phyloP scores from a whole-genome alignment of 2,888 invertebrate species.

The Carcina quercana region DNA sequence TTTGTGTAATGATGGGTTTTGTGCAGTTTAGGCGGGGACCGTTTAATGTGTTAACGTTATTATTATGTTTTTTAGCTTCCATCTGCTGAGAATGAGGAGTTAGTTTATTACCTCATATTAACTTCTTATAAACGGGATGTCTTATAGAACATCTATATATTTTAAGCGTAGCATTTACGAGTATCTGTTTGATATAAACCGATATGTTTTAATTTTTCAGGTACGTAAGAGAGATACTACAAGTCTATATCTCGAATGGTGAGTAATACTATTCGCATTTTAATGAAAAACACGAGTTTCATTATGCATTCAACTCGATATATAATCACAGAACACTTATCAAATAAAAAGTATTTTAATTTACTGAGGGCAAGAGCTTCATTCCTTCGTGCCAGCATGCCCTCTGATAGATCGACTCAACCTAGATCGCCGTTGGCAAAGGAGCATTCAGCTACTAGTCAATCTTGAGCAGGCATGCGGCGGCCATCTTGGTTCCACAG shows the following conservation, averaged over 20 bases:
- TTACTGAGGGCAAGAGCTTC: slow-evolving; percentile 48
- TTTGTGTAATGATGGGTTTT: slow-evolving; percentile 58
- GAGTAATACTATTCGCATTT: slow-evolving; percentile 29
- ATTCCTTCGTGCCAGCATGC: slow-evolving; percentile 51
- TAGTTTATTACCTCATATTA: slow-evolving; percentile 15
- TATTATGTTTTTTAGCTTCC: slow-evolving; percentile 38
- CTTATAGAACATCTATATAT: no score
- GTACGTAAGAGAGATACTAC: slow-evolving; percentile 4
- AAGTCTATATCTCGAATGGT: slow-evolving; percentile 16
- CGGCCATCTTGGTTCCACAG: slow-evolving; percentile 53
- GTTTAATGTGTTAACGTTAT: slow-evolving; percentile 58
- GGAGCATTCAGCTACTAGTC: slow-evolving; percentile 65
- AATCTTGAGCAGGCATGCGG: slow-evolving; percentile 66
- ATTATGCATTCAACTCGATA: slow-evolving; percentile 35
- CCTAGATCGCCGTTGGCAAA: slow-evolving; percentile 63
- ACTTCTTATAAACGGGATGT: no score
- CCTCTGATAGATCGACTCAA: slow-evolving; percentile 49
- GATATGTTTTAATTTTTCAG: slow-evolving; percentile 14
- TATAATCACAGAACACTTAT: slow-evolving; percentile 51
- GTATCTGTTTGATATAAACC: no score
- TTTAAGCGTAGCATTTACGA: no score
- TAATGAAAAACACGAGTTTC: slow-evolving; percentile 32
- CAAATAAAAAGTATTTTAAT: slow-evolving; percentile 66
- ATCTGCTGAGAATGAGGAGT: slow-evolving; percentile 17
- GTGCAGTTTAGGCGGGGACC: slow-evolving; percentile 52